Conservation (phyloP, 1,140 invertebrate genomes). For the Lepidostoma basale region DNA sequence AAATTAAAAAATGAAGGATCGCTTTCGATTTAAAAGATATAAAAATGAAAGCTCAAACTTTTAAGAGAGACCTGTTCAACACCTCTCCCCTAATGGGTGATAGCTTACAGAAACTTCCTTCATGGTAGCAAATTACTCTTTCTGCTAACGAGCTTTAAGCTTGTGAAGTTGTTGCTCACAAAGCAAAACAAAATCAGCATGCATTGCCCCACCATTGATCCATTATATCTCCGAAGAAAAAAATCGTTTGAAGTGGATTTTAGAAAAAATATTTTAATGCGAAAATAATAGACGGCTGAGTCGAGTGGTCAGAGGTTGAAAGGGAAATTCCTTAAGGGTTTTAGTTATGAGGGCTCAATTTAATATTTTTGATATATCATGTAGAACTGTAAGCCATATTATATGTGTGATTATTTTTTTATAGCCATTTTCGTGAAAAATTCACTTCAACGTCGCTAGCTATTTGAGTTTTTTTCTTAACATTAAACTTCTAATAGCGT, state of each 20-base stretch:
- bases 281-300: constrained; percentile 38
- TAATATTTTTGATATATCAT: too few relatives aligned
- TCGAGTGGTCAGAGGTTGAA: constrained; percentile 41
- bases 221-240: constrained; percentile 19
- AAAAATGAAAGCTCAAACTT: not conserved
- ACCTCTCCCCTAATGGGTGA: constrained; percentile 12
- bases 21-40: too few relatives aligned
- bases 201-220: not conserved
- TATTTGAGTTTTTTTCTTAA: too few relatives aligned
- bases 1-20: too few relatives aligned
- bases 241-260: constrained; percentile 17
- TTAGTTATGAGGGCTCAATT: not conserved
- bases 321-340: constrained; percentile 24
- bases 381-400: too few relatives aligned
- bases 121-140: constrained; percentile 23
- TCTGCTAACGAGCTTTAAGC: constrained; percentile 17
- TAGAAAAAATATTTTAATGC: constrained; percentile 34
- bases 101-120: constrained; percentile 17
- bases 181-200: constrained; percentile 23
- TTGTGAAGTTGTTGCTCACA: constrained; percentile 27
- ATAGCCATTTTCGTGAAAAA: too few relatives aligned
- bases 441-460: too few relatives aligned
- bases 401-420: too few relatives aligned
- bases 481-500: too few relatives aligned
- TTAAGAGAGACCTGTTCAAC: constrained; percentile 1